These are phyloP conservation scores for Dreissena polymorpha DNA, from an alignment of 1,140 invertebrate species.

Conservation along the genomic window DNA sequence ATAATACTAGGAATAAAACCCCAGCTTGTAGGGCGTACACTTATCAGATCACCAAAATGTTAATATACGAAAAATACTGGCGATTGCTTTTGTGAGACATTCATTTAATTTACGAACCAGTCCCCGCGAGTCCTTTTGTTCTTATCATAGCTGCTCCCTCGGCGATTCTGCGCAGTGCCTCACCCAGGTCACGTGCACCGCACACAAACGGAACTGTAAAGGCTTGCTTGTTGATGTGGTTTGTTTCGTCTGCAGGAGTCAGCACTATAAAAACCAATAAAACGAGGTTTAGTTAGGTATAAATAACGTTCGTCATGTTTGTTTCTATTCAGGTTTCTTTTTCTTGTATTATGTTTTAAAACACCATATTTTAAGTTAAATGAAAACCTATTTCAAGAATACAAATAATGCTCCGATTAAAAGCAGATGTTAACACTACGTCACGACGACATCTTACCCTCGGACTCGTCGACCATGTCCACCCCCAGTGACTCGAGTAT, in stretches of 20 bases:
- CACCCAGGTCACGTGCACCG: conserved; percentile 72
- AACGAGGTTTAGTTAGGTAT: background rate
- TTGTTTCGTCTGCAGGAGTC: conserved; percentile 73
- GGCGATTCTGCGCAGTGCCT: conserved; percentile 71
- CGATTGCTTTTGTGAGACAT: too few species aligned
- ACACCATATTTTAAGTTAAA: too few species aligned
- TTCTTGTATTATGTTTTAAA: background rate
- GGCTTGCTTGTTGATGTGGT: conserved; percentile 74
- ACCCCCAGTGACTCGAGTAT: conserved; percentile 75
- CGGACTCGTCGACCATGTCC: conserved; percentile 77
- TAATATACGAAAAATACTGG: too few species aligned
- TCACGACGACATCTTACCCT: conserved; percentile 61
- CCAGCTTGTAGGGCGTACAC: too few species aligned
- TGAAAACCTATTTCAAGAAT: too few species aligned
- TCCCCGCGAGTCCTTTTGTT: conserved; percentile 76
- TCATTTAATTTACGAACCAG: conserved; percentile 58
- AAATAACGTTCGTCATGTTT: background rate
- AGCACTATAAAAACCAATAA: conserved; percentile 62
- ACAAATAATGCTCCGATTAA: too few species aligned
- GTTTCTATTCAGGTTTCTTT: background rate
- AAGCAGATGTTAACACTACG: too few species aligned
- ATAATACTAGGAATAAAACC: too few species aligned
- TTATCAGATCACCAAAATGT: too few species aligned
- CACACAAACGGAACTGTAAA: conserved; percentile 76
- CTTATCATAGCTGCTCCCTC: conserved; percentile 77